Base-by-base conservation (phyloP, 2,113 vertebrate genomes). In the Cyanoramphus novaezelandiae region DNA sequence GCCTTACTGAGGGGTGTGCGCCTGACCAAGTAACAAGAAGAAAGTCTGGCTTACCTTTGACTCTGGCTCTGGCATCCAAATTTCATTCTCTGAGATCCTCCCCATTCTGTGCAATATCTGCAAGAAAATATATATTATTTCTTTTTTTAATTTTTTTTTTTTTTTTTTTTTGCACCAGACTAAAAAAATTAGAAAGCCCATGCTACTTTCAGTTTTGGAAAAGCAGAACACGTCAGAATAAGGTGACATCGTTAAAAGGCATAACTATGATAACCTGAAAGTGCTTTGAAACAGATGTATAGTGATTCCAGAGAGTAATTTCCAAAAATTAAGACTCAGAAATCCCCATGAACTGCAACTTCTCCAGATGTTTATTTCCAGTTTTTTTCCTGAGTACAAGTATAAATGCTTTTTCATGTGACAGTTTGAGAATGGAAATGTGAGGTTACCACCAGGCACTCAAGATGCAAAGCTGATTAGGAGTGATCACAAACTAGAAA, bases 51-150 rank as follows among this genome's bases (percentile, higher is more conserved):
- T 97, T 97, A 99, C 99, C 98, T 96, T 7, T 20, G 98, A 98
- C 59, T 98, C 97, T 24, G 99, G 99, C 88, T 99, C 99, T 47
- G 96, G 72, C 80, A 98, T 92, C 98, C 98, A 99, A 91, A 99
- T 98, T 93, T 99, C 98, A 97, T 92, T 97, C 75, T 97, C 86
- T 31, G 97, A 91, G 86, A 99, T 98, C 95, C 96, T 98, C n/a
- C 98, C 99, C 98, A 99, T 98, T 15, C 88, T 93, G 96, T 97
- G 97, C 92, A 99, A 62, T 71, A 99, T 74, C 99, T 99, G 95
- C 44, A 98, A 97, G 47, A 82, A 92, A 96, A 95, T 72, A 12
- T 39, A 39, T 39, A 39, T 39, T 37, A 90, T 2, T 27, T 52
- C 13, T 20, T 12, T 57, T 33, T 52, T 89, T 2, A 41, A n/a